Conservation (phyloP, 2,113 vertebrate species). For the Eptatretus burgeri region DNA sequence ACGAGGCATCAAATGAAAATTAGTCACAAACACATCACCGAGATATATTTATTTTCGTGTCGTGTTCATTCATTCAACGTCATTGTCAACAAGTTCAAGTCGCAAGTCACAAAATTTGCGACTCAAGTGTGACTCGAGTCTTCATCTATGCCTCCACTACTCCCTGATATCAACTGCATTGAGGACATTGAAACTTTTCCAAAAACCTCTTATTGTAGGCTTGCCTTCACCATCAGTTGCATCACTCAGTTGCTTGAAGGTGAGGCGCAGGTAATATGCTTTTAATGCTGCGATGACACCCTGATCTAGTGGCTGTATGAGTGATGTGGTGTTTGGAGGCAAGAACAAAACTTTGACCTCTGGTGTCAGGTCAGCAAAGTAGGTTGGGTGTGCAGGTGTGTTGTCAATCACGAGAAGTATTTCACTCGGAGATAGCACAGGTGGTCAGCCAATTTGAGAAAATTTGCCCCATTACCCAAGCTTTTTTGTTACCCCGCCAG, state of each 20-base stretch:
- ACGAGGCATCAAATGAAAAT: too few species aligned
- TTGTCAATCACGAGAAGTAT: slow-evolving; percentile 8
- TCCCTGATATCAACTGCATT: slow-evolving; percentile 1
- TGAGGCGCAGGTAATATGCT: slow-evolving; percentile 6
- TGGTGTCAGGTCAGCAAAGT: background rate
- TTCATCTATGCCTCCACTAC: too few species aligned
- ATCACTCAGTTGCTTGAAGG: background rate
- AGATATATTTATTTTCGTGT: too few species aligned
- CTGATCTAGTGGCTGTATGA: slow-evolving; percentile 9
- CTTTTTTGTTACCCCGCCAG: background rate
- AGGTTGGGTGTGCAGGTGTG: slow-evolving; percentile 4
- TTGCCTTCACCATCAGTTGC: slow-evolving; percentile 5
- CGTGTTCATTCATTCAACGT: too few species aligned
- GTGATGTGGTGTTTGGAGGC: slow-evolving; percentile 7
- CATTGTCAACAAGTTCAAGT: too few species aligned
- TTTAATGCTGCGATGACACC: slow-evolving; percentile 8
- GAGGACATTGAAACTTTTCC: slow-evolving; percentile 7
- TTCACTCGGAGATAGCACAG: background rate
- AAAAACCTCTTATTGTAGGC: slow-evolving; percentile 7
- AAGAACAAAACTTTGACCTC: background rate
- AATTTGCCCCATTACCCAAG: slow-evolving; percentile 1
- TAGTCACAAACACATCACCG: too few species aligned
- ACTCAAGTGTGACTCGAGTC: too few species aligned
- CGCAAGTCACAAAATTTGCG: too few species aligned
- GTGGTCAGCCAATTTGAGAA: background rate